Conservation (phyloP, 2,797 vertebrate genomes). For the Tiaroga cobitis region DNA sequence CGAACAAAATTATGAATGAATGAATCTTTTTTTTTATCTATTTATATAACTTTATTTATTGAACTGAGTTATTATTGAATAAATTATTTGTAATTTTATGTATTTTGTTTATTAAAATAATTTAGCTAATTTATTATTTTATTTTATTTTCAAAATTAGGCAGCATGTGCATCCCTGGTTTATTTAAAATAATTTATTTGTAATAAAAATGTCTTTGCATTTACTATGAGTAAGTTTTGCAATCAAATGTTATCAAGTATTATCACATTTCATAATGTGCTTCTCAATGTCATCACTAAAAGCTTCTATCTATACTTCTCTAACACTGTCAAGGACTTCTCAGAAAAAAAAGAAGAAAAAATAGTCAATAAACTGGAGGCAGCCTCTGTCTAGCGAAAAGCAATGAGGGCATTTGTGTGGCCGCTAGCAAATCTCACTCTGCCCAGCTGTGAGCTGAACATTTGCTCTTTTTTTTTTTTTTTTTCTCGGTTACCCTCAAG, state of each 20-base stretch:
- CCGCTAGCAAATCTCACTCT: conserved; percentile 10
- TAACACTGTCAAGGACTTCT: conserved; percentile 53
- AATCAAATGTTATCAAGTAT: neutral
- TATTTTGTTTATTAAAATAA: neutral
- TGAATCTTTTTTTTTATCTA: neutral
- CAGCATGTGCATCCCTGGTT: neutral
- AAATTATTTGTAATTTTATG: neutral
- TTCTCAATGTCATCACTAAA: neutral
- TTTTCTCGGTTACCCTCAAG: neutral
- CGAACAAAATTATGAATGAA: neutral
- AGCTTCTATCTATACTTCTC: neutral
- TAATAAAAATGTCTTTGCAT: neutral
- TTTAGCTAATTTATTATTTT: neutral
- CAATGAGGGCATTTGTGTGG: conserved; percentile 21
- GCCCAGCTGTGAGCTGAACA: conserved; percentile 23
- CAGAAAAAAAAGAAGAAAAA: neutral
- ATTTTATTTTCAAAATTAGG: neutral
- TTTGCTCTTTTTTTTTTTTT: neutral
- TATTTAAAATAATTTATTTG: neutral
- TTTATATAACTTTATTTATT: neutral
- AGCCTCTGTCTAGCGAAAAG: conserved; percentile 30
- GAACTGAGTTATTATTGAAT: neutral
- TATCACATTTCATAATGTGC: neutral
- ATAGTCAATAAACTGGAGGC: conserved; percentile 33
- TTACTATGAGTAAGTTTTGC: neutral